phyloP scores from a whole-genome alignment of 2,113 vertebrate species.

The Pollachius pollachius region DNA sequence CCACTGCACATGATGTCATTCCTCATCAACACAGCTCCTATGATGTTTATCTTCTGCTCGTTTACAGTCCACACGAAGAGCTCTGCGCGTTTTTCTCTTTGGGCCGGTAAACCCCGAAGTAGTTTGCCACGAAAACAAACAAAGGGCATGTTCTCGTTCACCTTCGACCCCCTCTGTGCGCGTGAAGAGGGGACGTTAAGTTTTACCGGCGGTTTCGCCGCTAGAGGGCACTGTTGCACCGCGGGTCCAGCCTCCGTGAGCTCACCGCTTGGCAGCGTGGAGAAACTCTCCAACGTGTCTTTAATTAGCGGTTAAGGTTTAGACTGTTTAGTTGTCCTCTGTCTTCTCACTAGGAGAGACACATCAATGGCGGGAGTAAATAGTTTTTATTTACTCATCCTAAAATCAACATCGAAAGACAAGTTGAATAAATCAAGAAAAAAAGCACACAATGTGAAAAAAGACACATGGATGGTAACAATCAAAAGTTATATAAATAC shows the following conservation, averaged over 20 bases:
- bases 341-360: no score
- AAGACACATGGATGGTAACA: no score
- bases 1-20: neutral
- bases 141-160: slow-evolving; percentile 5
- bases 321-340: no score
- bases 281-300: slow-evolving; percentile 61
- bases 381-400: no score
- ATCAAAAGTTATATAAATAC: no score
- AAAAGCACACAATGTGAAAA: no score
- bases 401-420: no score
- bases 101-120: slow-evolving; percentile 4
- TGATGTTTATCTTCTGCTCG: no score
- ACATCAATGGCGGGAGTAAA: no score
- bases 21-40: no score
- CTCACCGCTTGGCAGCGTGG: slow-evolving; percentile 18
- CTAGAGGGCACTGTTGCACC: slow-evolving; percentile 66
- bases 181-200: neutral
- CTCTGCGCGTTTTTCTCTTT: neutral
- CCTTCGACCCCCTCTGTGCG: slow-evolving; percentile 4
- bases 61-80: neutral
- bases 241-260: slow-evolving; percentile 19
- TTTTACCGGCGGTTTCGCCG: slow-evolving; percentile 21
- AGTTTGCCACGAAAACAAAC: slow-evolving; percentile 4
- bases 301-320: slow-evolving; percentile 53
- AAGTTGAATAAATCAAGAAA: no score